A percentile compares a stretch with the other conserved stretches of the same genome.
Evolutionary conservation across 1,140 invertebrate genomes (phyloP).

Genomic region (Cydia pomonella): DNA sequence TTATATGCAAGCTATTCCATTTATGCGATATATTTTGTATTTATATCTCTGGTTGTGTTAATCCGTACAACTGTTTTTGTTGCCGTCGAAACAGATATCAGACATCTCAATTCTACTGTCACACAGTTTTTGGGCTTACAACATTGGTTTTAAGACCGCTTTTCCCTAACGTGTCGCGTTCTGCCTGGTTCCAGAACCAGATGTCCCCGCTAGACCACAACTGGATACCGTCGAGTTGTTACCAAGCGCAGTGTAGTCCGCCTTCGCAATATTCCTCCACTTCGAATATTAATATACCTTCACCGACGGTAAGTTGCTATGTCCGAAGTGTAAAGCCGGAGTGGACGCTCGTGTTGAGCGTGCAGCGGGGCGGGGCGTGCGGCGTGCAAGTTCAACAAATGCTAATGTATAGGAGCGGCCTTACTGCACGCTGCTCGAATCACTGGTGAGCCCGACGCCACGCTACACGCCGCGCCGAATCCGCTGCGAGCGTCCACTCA

Average conservation of each 20-base stretch:
- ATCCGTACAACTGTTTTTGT: neutral
- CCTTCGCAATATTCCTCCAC: slow-evolving; percentile 80
- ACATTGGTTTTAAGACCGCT: neutral
- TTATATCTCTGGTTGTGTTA: too few relatives aligned
- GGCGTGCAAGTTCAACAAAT: too few relatives aligned
- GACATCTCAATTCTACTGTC: neutral
- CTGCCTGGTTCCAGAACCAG: slow-evolving; percentile 62
- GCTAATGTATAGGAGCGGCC: too few relatives aligned
- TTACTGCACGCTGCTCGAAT: too few relatives aligned
- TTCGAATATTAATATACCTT: slow-evolving; percentile 80
- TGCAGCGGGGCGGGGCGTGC: too few relatives aligned
- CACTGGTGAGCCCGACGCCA: too few relatives aligned
- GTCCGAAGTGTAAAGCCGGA: too few relatives aligned
- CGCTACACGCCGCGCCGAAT: too few relatives aligned
- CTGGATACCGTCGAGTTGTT: slow-evolving; percentile 79
- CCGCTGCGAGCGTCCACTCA: slow-evolving; percentile 25
- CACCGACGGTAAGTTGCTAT: slow-evolving; percentile 78
- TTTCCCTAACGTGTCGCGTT: slow-evolving; percentile 18
- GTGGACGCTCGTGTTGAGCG: too few relatives aligned
- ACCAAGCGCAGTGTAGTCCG: slow-evolving; percentile 81
- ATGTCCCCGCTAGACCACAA: slow-evolving; percentile 82
- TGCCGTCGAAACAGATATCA: neutral
- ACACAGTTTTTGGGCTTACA: neutral
- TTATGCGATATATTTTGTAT: too few relatives aligned
- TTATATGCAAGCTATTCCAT: too few relatives aligned